Base-by-base conservation (phyloP, 1,140 invertebrate species). In the Leptinotarsa defecta region DNA sequence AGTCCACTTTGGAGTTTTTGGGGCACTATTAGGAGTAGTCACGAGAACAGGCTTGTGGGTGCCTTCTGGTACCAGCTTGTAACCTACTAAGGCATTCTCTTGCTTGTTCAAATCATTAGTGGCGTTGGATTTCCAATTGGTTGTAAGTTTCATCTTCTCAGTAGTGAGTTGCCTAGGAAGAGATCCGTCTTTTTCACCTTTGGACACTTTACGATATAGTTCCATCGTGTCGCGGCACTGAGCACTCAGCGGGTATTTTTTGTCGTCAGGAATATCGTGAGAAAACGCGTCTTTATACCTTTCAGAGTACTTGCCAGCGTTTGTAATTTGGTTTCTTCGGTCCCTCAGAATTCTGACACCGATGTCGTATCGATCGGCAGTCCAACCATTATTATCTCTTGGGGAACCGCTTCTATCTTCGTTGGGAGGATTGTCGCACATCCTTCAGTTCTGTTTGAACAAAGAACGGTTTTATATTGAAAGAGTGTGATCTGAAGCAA, bases 21-120 rank as follows among this genome's bases (percentile, higher is more conserved):
- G 13, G 15, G 72, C 63, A 27, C 70, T 74, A 2, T 73, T 73
- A 13, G 67, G 64, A 11, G 61, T 63, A 5, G 70, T 64, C 11
- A 74, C 63, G 19, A 73, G 17, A 20, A 72, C 73, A 2, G 69
- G 22, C 24, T 74, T 77, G 52, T 49, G 48, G 13, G 67, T 70
- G 68, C 79, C 43, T 62, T 82, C 80, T 1, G 80, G 68, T 11
- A 83, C 68, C 13, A 70, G 70, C 73, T 83, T 84, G 74, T 81
- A 84, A 8, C 79, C 76, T 15, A 80, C 80, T 49, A 84, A 76
- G n/a, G 77, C 76, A 71, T 84, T 83, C 43, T 80, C 79, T 27
- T 75, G 76, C 69, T 83, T 84, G 75, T 84, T 84, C 15, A 84
- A 71, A 68, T 84, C 83, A 57, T 82, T 82, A n/a, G 83, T 84